Evolutionary conservation across 2,113 vertebrate species (phyloP).

Genomic region (Balaeniceps rex): DNA sequence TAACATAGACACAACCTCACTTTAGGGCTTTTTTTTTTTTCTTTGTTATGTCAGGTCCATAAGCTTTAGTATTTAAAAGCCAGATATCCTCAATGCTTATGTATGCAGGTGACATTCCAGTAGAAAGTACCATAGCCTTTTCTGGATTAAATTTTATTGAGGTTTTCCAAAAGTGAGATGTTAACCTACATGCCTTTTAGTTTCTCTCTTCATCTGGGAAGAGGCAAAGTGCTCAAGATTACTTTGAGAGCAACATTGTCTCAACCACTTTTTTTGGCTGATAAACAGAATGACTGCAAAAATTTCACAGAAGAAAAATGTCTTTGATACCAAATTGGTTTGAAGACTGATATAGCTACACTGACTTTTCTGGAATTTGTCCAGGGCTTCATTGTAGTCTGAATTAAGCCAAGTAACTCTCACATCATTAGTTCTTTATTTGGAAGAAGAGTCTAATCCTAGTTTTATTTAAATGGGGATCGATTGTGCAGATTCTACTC

Average conservation of each 20-base stretch:
- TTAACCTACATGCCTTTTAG: background rate
- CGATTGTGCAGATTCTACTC: background rate
- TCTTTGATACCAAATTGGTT: background rate
- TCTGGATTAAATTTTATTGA: background rate
- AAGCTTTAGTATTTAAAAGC: background rate
- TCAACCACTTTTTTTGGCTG: background rate
- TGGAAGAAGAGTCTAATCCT: background rate
- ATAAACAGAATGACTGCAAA: background rate
- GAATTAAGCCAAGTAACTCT: background rate
- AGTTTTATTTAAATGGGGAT: background rate
- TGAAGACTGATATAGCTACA: background rate
- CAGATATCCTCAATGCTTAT: background rate
- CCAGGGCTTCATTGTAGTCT: background rate
- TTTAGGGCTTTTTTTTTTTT: background rate
- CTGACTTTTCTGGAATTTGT: background rate
- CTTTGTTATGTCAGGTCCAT: background rate
- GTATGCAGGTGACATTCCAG: background rate
- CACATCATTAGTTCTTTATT: background rate
- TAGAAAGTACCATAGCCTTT: background rate
- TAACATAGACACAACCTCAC: background rate
- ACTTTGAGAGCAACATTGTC: background rate
- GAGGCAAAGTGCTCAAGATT: background rate
- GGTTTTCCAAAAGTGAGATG: background rate
- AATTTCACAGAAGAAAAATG: background rate
- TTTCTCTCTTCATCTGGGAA: background rate